Evolutionary conservation across 2,888 invertebrate species (phyloP), one percentile per base, ranked within the genome.

Genomic region (Lasiommata megera): DNA sequence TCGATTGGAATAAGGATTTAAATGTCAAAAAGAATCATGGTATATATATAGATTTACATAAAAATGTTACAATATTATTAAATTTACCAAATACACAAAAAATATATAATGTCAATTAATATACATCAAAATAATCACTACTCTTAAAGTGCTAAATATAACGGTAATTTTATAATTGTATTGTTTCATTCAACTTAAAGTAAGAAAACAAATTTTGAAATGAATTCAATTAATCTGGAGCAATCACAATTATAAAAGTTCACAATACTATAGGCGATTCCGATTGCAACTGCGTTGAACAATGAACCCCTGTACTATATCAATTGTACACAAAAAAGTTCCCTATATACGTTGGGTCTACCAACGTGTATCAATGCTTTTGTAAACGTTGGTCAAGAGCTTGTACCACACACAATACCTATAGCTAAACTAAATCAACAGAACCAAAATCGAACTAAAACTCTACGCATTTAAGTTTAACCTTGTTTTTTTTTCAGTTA

Each of bases 21-120:
- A 23, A 23, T 23, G 23, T 23, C 23, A 23, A 2, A 23, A 23
- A 23, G 23, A 23, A 23, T 23, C 3, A 23, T 2, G 23, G n/a
- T n/a, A n/a, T n/a, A n/a, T n/a, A 23, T 5, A 41, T 37, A 16
- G 8, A 47, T 12, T 54, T 29, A 46, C 46, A 29, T 37, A 44
- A 52, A 54, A 14, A 11, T 40, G 54, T 23, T 28, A 55, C 51
- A 18, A 40, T 23, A 36, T 40, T 18, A 43, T 23, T 23, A 14
- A 12, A 46, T 28, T 44, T 37, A 16, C n/a, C 12, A 52, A 37
- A 53, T 12, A 38, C 46, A 23, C 36, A 17, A 31, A 14, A 11
- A n/a, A n/a, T n/a, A n/a, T 18, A 18, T 12, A 52, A 50, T 47
- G 6, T 14, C 34, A 36, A n/a, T n/a, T n/a, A n/a, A 48, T 29